Percentiles rank a stretch among this genome's conserved stretches.
Evolutionary conservation across 1,140 invertebrate genomes (phyloP).

Genomic region (Eueides isabella): DNA sequence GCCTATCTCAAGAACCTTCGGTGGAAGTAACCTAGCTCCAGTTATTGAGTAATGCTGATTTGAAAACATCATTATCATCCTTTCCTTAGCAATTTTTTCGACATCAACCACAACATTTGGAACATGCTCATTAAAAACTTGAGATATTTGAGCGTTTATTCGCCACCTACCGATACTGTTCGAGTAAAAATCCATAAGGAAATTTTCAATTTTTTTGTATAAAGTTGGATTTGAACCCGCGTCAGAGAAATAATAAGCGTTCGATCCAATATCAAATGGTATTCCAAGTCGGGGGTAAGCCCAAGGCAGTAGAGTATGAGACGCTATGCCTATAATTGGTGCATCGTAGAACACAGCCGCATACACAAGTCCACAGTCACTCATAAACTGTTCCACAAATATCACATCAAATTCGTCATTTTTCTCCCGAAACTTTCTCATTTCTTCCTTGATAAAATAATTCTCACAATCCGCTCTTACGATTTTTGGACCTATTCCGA

Average conservation of each 20-base stretch:
- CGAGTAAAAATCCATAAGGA: constrained; percentile 48
- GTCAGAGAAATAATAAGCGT: constrained; percentile 80
- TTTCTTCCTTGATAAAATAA: constrained; percentile 62
- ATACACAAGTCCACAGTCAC: constrained; percentile 86
- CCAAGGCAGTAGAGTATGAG: constrained; percentile 83
- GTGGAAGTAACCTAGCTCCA: constrained; percentile 81
- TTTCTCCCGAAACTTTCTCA: constrained; percentile 60
- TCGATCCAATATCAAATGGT: constrained; percentile 81
- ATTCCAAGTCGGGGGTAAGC: constrained; percentile 81
- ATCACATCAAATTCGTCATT: constrained; percentile 85
- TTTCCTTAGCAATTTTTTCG: constrained; percentile 78
- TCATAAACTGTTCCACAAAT: constrained; percentile 86
- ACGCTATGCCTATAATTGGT: constrained; percentile 84
- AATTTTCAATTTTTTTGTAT: constrained; percentile 57
- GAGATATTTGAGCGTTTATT: constrained; percentile 53
- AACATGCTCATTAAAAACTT: constrained; percentile 75
- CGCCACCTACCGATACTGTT: constrained; percentile 43
- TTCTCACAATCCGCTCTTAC: constrained; percentile 61
- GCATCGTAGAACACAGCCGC: constrained; percentile 82
- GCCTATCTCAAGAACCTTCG: constrained; percentile 85
- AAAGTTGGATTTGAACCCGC: constrained; percentile 81
- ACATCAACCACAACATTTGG: constrained; percentile 81
- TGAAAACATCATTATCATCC: constrained; percentile 84
- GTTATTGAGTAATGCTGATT: constrained; percentile 85
- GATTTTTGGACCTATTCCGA: constrained; percentile 22